Conservation (phyloP, 2,113 vertebrate species). For the Marcusenius ussheri region DNA sequence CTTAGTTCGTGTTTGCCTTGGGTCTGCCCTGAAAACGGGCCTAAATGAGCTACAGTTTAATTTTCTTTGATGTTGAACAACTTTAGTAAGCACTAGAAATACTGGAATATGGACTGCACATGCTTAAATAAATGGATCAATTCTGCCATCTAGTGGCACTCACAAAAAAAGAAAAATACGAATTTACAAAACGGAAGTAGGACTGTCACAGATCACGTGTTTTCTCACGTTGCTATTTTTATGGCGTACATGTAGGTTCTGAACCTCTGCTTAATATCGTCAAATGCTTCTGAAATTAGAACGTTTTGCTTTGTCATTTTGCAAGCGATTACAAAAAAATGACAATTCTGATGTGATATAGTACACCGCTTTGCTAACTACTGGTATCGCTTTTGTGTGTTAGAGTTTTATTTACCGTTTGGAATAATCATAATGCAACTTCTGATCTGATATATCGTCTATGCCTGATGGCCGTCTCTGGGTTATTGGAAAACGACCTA, state of each 20-base stretch:
- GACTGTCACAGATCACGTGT: not conserved
- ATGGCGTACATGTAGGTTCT: not conserved
- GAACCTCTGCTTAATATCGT: not conserved
- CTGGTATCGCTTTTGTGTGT: not conserved
- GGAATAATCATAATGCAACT: not conserved
- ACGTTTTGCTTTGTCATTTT: not conserved
- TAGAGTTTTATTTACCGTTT: not conserved
- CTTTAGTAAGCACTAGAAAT: not conserved
- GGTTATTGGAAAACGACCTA: not conserved
- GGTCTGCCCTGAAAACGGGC: not conserved
- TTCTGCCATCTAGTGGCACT: conserved; percentile 29
- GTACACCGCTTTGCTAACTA: not conserved
- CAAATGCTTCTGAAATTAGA: not conserved
- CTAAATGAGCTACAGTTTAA: not conserved
- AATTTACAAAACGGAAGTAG: not conserved
- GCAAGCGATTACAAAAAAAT: not conserved
- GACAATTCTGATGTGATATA: not conserved
- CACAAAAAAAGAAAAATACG: conserved; percentile 23
- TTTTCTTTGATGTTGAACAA: not conserved
- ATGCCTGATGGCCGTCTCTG: not conserved
- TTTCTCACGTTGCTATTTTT: not conserved
- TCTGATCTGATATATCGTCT: not conserved
- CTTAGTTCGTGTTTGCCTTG: not conserved
- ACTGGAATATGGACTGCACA: not conserved
- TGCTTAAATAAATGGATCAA: not conserved